phyloP scores from a whole-genome alignment of 2,797 vertebrate species.

The Notamacropus eugenii region DNA sequence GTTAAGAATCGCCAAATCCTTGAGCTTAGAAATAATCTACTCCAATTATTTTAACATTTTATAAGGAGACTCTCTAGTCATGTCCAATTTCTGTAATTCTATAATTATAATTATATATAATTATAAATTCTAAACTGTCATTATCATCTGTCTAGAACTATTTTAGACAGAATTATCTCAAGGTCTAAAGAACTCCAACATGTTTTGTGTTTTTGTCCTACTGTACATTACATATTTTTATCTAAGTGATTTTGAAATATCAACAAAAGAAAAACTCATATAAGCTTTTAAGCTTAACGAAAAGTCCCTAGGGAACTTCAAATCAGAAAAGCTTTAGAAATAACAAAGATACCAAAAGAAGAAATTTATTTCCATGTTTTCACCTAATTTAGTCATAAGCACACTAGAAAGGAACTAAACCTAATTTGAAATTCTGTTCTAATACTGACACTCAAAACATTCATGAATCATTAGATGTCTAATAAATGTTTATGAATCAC shows the following conservation, averaged over 20 bases:
- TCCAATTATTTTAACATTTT: not conserved
- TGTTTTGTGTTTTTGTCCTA: not conserved
- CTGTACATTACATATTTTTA: not conserved
- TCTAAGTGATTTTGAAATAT: not conserved
- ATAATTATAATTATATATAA: no score
- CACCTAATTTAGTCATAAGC: not conserved
- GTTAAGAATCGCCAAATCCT: not conserved
- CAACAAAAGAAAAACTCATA: not conserved
- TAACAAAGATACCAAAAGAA: not conserved
- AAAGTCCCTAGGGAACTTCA: not conserved
- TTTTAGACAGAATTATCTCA: not conserved
- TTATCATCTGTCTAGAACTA: not conserved
- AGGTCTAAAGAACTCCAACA: not conserved
- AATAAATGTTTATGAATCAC: not conserved
- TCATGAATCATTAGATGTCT: not conserved
- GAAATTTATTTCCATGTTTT: not conserved
- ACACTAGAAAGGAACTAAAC: not conserved
- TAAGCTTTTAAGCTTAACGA: not conserved
- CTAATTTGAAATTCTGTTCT: not conserved
- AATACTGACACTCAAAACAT: not conserved
- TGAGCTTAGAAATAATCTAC: not conserved
- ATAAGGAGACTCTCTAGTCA: not conserved
- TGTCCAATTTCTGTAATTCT: not conserved
- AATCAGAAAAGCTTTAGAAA: not conserved
- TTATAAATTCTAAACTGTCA: not conserved